Percentiles rank a stretch among this genome's conserved stretches.
Evolutionary conservation across 2,888 invertebrate species (phyloP).

Genomic region (Meandrusa payeni): DNA sequence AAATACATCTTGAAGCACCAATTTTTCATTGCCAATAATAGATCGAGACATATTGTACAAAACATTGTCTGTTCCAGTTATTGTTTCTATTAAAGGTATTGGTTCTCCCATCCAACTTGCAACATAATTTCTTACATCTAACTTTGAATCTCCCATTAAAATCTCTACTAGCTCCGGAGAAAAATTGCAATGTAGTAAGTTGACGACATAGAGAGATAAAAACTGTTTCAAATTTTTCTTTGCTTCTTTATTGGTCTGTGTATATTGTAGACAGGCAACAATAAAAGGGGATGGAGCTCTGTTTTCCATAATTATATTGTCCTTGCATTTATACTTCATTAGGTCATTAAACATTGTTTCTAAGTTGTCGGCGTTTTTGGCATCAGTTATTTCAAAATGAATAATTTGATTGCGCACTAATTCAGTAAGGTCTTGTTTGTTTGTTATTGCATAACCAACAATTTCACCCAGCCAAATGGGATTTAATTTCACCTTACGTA

Average conservation of each 20-base stretch:
- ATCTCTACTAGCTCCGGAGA: conserved; percentile 71
- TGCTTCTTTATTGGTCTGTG: conserved; percentile 52
- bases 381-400: conserved; percentile 59
- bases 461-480: conserved; percentile 56
- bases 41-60: conserved; percentile 62
- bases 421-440: conserved; percentile 51
- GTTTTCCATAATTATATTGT: conserved; percentile 57
- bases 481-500: conserved; percentile 56
- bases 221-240: conserved; percentile 63
- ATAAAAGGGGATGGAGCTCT: conserved; percentile 67
- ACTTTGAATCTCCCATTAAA: conserved; percentile 69
- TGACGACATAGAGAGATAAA: conserved; percentile 64
- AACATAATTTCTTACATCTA: conserved; percentile 72
- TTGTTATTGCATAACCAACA: conserved; percentile 57
- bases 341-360: conserved; percentile 63
- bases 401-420: conserved; percentile 57
- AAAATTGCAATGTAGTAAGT: conserved; percentile 82
- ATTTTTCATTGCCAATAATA: conserved; percentile 54
- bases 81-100: conserved; percentile 48
- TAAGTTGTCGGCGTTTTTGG: conserved; percentile 48
- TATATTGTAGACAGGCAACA: conserved; percentile 63
- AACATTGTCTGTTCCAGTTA: conserved; percentile 46
- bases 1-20: conserved; percentile 53
- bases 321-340: conserved; percentile 53
- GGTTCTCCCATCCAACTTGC: conserved; percentile 68